Percentiles rank a stretch among this genome's conserved stretches.
Evolutionary conservation across 64 coral and sea anemone species (phyloP).

Genomic region (Orbicella faveolata): DNA sequence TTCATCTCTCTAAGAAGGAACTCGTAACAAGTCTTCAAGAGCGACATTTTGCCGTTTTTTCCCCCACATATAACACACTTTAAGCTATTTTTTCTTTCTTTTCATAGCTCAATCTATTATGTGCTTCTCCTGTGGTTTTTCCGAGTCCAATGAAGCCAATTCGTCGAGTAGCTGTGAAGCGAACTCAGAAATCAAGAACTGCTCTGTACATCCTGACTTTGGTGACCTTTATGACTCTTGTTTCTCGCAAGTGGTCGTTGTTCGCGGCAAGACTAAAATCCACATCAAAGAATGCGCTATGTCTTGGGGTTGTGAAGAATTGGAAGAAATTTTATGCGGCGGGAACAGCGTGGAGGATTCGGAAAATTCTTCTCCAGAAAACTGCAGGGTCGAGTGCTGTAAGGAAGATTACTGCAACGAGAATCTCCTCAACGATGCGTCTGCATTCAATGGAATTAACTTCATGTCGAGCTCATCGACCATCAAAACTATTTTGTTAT

Average conservation of each 20-base stretch:
- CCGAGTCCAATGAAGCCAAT: background rate
- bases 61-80: background rate
- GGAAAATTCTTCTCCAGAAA: background rate
- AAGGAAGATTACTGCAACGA: slow-evolving; percentile 14
- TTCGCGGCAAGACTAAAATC: background rate
- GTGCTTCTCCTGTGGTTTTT: background rate
- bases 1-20: too few relatives aligned
- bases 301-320: background rate
- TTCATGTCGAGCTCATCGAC: too few relatives aligned
- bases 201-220: background rate
- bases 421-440: background rate
- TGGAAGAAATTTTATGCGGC: background rate
- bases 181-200: background rate
- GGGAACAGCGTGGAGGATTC: background rate
- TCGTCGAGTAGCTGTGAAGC: background rate
- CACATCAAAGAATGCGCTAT: slow-evolving; percentile 30
- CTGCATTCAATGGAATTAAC: too few relatives aligned
- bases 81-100: background rate
- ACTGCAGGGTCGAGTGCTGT: slow-evolving; percentile 10
- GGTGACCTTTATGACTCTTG: slow-evolving; percentile 12
- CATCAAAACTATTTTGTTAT: too few relatives aligned
- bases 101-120: background rate
- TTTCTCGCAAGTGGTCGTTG: background rate
- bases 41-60: background rate
- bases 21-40: too few relatives aligned